phyloP scores from a whole-genome alignment of 1,140 invertebrate genomes.

The Lasioglossum baleicum region DNA sequence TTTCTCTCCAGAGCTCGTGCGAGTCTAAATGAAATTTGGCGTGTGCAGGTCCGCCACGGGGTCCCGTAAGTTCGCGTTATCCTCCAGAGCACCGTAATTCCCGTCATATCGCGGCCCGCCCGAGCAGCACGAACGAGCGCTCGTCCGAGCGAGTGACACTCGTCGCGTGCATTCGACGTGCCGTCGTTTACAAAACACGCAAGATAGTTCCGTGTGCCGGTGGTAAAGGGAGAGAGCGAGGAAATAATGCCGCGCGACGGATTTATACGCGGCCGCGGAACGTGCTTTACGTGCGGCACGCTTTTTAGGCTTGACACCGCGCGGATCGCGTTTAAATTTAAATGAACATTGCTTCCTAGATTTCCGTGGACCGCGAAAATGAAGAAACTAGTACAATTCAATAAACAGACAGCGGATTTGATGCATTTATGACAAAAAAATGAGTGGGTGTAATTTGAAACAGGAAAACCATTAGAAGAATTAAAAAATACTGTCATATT shows the following conservation, averaged over 20 bases:
- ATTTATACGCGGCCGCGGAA: conserved; percentile 7
- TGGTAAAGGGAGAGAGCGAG: not conserved
- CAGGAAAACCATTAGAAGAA: no score
- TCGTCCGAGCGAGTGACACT: not conserved
- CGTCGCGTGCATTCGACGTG: conserved; percentile 3
- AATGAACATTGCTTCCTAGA: no score
- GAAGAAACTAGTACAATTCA: no score
- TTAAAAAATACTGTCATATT: no score
- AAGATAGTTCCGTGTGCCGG: not conserved
- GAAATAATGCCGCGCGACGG: not conserved
- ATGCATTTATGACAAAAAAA: no score
- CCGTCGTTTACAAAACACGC: conserved; percentile 5
- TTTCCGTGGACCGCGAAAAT: no score
- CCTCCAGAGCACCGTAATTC: not conserved
- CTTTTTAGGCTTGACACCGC: not conserved
- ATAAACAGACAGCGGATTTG: no score
- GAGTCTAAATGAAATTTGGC: no score
- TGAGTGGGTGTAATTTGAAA: no score
- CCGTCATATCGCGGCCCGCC: not conserved
- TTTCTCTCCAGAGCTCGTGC: no score
- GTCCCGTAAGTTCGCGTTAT: not conserved
- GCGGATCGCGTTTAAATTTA: not conserved
- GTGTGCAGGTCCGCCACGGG: not conserved
- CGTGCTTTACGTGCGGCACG: not conserved
- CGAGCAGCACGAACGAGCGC: not conserved